Evolutionary conservation across 2,888 invertebrate genomes (phyloP), one percentile per base, ranked within the genome.

Genomic region (Cecidostiba fungosa): DNA sequence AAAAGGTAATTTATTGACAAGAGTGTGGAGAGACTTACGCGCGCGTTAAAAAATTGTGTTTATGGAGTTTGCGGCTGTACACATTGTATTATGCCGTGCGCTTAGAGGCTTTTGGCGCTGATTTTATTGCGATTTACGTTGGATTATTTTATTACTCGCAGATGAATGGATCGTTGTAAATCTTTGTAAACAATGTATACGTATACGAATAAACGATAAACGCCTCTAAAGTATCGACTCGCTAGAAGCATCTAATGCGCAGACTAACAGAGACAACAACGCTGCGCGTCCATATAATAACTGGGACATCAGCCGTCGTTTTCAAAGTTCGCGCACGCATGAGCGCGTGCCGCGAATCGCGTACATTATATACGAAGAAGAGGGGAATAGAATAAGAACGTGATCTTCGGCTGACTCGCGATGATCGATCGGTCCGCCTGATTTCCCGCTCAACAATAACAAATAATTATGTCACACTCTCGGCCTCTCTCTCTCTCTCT

Each of bases 391-490:
- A 70, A n/a, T 1, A 43, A 29, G 29, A 59, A n/a, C 69, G 79
- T 29, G 82, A 77, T 81, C 74, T 74, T 81, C 62, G 73, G 10
- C 81, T 43, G 81, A 81, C 62, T 62, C 47, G 36, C 23, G 47
- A 86, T 85, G 83, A 87, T 88, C 88, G 84, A 89, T 87, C 84
- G 85, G 74, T 84, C 47, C 36, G 66, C 47, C 29, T 8, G 78
- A 77, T 73, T 74, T 79, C 83, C 78, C 85, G 88, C 85, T 89
- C 88, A 87, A 89, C 87, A 90, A 90, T 88, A 89, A 89, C 89
- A 89, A 89, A 90, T 89, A 91, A 91, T 90, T 90, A 90, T 90
- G 90, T 91, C 90, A 90, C 90, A 89, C 69, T 77, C 88, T 86
- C 87, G 87, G 78, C 85, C 83, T 29, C 62, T 10, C 79, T 82